These are phyloP conservation scores for Eugnorisma glareosa DNA, from an alignment of 2,888 invertebrate species.

Conservation along the genomic window DNA sequence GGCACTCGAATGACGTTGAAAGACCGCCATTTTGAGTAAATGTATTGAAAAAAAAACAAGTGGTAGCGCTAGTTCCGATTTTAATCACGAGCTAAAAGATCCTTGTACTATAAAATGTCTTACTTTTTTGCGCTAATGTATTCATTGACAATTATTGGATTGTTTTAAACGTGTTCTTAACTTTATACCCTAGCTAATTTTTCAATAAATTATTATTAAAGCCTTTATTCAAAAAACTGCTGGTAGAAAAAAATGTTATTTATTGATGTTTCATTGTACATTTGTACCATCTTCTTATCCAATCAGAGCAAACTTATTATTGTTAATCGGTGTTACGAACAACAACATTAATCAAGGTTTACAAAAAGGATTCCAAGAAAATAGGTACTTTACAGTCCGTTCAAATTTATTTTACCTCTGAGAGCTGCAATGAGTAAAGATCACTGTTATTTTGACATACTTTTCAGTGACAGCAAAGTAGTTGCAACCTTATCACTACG, in stretches of 20 bases:
- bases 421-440: neutral
- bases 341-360: neutral
- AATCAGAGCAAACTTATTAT: neutral
- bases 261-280: conserved; percentile 36
- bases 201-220: neutral
- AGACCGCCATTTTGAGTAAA: neutral
- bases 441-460: neutral
- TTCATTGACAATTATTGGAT: neutral
- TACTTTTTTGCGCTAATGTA: conserved; percentile 15
- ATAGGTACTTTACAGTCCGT: neutral
- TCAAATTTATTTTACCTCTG: neutral
- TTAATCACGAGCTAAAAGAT: neutral
- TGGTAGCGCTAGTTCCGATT: neutral
- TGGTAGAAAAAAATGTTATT: conserved; percentile 3
- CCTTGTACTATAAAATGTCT: neutral
- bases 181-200: neutral
- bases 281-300: neutral
- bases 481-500: neutral
- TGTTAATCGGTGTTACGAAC: neutral
- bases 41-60: neutral
- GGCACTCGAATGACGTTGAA: neutral
- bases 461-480: neutral
- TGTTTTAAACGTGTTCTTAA: neutral
- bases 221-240: neutral
- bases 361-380: neutral